Evolutionary conservation across 2,888 invertebrate genomes (phyloP).

Genomic region (Frankliniella intonsa): DNA sequence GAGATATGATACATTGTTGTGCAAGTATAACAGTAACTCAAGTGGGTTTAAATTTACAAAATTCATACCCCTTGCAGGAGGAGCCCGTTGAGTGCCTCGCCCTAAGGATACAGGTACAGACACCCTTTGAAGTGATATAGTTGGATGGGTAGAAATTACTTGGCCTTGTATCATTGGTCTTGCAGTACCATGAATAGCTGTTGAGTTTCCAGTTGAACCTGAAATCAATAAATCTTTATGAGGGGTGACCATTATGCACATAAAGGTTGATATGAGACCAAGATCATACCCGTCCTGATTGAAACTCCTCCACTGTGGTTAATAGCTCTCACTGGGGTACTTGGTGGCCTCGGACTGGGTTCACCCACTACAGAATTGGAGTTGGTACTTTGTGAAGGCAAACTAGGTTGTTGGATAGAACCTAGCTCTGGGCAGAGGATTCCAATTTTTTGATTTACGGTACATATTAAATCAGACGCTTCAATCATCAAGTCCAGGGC

Average conservation of each 20-base stretch:
- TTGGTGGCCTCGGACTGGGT: background rate
- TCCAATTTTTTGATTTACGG: background rate
- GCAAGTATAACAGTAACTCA: background rate
- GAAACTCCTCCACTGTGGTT: background rate
- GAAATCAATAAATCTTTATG: background rate
- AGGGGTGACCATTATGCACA: background rate
- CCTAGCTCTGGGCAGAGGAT: background rate
- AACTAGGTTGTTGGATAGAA: background rate
- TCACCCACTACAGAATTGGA: background rate
- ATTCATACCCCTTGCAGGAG: background rate
- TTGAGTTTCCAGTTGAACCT: background rate
- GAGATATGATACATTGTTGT: background rate
- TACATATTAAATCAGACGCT: background rate
- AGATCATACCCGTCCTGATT: background rate
- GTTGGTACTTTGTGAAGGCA: background rate
- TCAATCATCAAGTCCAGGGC: background rate
- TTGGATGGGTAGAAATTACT: background rate
- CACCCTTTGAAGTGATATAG: background rate
- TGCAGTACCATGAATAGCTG: background rate
- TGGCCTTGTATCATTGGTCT: background rate
- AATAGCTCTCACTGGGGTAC: background rate
- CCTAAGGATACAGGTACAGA: background rate
- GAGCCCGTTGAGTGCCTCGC: background rate
- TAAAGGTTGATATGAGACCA: background rate
- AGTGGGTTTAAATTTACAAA: background rate